Conservation (phyloP, 2,797 vertebrate genomes). For the Cetoscarus ocellatus region DNA sequence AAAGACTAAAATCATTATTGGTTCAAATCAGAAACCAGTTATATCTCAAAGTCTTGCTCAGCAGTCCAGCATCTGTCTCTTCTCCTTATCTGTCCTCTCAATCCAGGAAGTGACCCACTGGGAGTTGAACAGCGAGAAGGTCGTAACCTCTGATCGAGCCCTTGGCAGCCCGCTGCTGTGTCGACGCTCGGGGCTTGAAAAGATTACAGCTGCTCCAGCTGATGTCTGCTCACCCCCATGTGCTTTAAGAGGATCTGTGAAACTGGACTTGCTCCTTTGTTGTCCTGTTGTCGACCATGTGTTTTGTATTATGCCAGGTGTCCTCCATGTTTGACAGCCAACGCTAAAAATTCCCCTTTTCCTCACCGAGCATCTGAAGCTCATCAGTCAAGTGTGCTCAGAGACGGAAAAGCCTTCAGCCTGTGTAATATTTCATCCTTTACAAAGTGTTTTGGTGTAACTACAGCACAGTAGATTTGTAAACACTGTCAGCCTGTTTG, state of each 20-base stretch:
- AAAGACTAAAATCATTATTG: constrained; percentile 7
- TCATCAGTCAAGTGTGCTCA: constrained; percentile 26
- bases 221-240: constrained; percentile 13
- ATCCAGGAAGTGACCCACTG: constrained; percentile 59
- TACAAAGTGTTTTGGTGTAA: constrained; percentile 57
- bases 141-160: constrained; percentile 41
- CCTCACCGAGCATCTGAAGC: constrained; percentile 37
- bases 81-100: constrained; percentile 48
- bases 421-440: constrained; percentile 44
- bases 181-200: constrained; percentile 39
- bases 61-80: constrained; percentile 37
- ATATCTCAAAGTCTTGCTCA: constrained; percentile 4
- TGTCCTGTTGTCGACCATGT: constrained; percentile 54
- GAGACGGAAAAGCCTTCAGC: constrained; percentile 45
- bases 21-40: constrained; percentile 15
- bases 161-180: constrained; percentile 26
- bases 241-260: constrained; percentile 15
- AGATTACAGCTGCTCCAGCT: constrained; percentile 58
- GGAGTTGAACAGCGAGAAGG: constrained; percentile 54
- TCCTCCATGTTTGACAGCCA: constrained; percentile 57
- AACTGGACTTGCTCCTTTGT: constrained; percentile 29
- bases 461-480: constrained; percentile 52
- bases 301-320: constrained; percentile 58
- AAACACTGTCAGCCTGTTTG: constrained; percentile 76
- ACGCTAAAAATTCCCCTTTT: constrained; percentile 23